These are phyloP conservation scores for Drosophila affinis DNA, from an alignment of 2,888 invertebrate species.

Conservation along the genomic window DNA sequence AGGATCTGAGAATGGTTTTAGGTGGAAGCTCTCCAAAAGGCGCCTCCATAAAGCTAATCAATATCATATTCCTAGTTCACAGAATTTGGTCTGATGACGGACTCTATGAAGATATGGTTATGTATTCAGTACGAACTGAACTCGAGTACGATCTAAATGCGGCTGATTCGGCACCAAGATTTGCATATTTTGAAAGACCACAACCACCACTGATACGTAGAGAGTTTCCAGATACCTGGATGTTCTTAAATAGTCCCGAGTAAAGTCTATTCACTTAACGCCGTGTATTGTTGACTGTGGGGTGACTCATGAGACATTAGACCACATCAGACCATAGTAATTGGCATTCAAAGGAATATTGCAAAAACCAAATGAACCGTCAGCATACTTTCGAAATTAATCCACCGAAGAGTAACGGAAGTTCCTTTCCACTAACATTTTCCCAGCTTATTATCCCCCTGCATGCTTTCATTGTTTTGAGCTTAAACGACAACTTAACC, in stretches of 20 bases:
- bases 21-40: no score
- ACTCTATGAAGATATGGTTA: no score
- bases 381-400: no score
- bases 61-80: no score
- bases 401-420: not conserved
- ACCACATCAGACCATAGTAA: not conserved
- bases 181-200: no score
- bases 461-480: constrained; percentile 10
- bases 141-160: no score
- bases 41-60: no score
- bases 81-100: no score
- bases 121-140: no score
- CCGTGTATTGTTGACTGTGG: not conserved
- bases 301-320: not conserved
- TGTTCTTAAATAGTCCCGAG: constrained; percentile 10
- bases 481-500: no score
- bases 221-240: constrained; percentile 44
- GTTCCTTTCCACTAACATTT: constrained; percentile 6
- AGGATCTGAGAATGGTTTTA: no score
- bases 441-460: constrained; percentile 8
- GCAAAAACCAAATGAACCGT: no score
- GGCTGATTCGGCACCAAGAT: not conserved
- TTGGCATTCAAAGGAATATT: not conserved
- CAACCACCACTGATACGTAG: not conserved
- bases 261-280: not conserved